Percentiles rank a stretch among this genome's conserved stretches.
phyloP scores from a whole-genome alignment of 2,797 vertebrate species.

The Caiman crocodilus region DNA sequence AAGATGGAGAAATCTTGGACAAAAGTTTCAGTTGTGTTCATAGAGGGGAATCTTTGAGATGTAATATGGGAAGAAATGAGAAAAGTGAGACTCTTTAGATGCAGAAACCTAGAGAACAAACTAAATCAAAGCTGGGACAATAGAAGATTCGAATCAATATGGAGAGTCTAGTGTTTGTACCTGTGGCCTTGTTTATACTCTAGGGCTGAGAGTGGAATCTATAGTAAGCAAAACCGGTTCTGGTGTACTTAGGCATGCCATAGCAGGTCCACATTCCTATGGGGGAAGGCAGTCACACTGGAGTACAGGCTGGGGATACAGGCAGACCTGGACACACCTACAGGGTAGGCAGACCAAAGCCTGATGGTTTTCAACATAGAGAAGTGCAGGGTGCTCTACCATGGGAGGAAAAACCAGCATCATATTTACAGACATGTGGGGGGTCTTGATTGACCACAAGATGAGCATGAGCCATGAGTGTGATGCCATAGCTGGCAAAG shows the following conservation, averaged over 20 bases:
- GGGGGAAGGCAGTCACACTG: too few species aligned
- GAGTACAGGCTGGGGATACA: too few species aligned
- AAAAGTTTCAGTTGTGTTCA: not conserved
- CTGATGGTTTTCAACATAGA: too few species aligned
- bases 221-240: not conserved
- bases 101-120: not conserved
- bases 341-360: too few species aligned
- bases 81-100: accelerated
- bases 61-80: not conserved
- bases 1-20: accelerated
- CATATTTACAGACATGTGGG: too few species aligned
- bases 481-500: too few species aligned
- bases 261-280: too few species aligned
- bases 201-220: not conserved
- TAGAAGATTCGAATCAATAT: not conserved
- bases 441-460: too few species aligned
- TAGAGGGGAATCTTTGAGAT: not conserved
- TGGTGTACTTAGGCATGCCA: not conserved
- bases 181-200: not conserved
- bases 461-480: too few species aligned
- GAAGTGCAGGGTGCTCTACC: too few species aligned
- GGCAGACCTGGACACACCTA: too few species aligned
- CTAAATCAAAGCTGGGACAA: not conserved
- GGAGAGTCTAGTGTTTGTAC: not conserved
- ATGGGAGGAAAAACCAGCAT: too few species aligned